Evolutionary conservation across 2,113 vertebrate genomes (phyloP).

Genomic region (Acrocephalus kingi): DNA sequence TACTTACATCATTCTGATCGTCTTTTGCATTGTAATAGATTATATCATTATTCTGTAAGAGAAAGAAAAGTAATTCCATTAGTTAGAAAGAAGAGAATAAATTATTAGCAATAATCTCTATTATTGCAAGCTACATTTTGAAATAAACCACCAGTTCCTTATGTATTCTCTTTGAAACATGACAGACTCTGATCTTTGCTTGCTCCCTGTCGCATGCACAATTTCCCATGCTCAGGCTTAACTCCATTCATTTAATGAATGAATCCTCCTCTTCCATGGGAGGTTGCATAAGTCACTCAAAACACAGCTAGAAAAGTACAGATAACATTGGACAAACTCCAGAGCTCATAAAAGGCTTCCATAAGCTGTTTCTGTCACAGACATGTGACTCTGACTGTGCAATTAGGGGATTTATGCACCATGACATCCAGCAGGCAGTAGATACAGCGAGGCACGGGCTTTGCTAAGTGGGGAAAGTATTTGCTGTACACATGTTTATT

Average conservation of each 20-base stretch:
- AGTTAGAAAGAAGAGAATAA: neutral
- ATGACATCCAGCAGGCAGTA: neutral
- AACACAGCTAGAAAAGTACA: neutral
- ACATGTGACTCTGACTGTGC: neutral
- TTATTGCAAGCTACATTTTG: neutral
- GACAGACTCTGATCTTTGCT: neutral
- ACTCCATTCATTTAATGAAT: neutral
- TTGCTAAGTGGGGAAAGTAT: neutral
- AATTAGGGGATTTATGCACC: neutral
- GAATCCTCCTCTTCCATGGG: neutral
- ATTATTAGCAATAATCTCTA: neutral
- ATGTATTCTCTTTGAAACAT: neutral
- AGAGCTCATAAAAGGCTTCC: neutral
- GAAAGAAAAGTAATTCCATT: constrained; percentile 34
- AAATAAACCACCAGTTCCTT: neutral
- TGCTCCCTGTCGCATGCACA: neutral
- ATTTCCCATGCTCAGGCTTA: neutral
- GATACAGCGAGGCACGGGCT: fast-evolving
- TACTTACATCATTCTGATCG: constrained; percentile 88
- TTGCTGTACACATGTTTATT: neutral
- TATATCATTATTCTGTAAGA: constrained; percentile 86
- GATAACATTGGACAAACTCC: neutral
- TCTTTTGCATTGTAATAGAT: constrained; percentile 98
- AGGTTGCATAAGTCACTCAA: neutral
- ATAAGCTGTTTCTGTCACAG: neutral